Evolutionary conservation across 2,113 vertebrate species (phyloP), one percentile per base, ranked within the genome.

Genomic region (Nesoenas mayeri): DNA sequence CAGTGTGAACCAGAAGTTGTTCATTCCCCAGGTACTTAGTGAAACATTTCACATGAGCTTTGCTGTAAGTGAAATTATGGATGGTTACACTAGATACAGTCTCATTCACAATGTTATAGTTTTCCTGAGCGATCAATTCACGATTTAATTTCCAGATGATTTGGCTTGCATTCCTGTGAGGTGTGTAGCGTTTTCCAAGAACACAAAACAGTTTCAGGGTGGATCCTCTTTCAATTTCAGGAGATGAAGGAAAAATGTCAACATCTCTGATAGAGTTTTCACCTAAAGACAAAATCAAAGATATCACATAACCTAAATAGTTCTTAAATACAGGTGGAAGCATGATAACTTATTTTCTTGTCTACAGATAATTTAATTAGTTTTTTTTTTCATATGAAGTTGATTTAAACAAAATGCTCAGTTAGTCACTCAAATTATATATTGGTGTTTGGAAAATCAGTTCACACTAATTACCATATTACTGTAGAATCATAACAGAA

Each of bases 71-170:
- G 92, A 98, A 96, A 86, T 96, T 96, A 73, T 53, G 85, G 56
- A 98, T 93, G n/a, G 81, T 94, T 82, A 98, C 4, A 88, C 60
- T 81, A 60, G 91, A 96, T 40, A 97, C 92, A 47, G 89, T 96
- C 42, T 96, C 87, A 1, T 97, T 97, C 70, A 97, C 75, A 77
- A 84, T 34, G 5, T 42, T 32, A 18, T 70, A 95, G 44, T 94
- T 83, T 54, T 95, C 92, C 86, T 57, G 50, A 82, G 92, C 7
- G 73, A 97, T 94, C 61, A 91, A 4, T 61, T 86, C 50, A 73
- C 89, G 56, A 51, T 97, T 97, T 74, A 97, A 18, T 67, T 77
- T 97, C 97, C 97, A 98, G 72, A 96, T 92, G 16, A 98, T 89
- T n/a, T 97, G 71, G 71, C 88, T 96, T 94, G 96, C 96, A 58